These are phyloP conservation scores for Megaustenia siamemsis DNA, from an alignment of 2,888 invertebrate species.

Conservation along the genomic window DNA sequence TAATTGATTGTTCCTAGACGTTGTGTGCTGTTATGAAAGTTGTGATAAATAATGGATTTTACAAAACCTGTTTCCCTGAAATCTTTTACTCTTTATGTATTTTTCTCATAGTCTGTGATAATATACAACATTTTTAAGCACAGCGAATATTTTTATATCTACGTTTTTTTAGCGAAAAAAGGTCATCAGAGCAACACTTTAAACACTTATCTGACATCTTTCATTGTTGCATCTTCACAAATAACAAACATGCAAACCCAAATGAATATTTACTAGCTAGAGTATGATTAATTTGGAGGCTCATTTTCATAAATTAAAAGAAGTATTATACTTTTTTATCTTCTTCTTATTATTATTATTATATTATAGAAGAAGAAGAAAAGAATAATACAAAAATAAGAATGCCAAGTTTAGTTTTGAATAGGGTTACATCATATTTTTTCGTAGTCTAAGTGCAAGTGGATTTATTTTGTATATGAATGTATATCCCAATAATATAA, in stretches of 20 bases:
- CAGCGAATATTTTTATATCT: background rate
- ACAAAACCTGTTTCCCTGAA: background rate
- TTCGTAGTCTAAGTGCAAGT: background rate
- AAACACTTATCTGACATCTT: background rate
- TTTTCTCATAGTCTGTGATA: constrained; percentile 14
- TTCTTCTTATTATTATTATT: too few species aligned
- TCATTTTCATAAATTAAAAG: background rate
- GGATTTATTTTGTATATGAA: background rate
- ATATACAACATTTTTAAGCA: background rate
- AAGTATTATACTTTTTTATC: too few species aligned
- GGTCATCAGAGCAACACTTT: background rate
- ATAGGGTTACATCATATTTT: background rate
- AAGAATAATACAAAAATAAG: background rate
- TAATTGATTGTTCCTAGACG: background rate
- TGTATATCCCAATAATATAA: background rate
- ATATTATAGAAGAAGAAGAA: too few species aligned
- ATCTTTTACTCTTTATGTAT: background rate
- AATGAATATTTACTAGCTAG: background rate
- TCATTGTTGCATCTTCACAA: background rate
- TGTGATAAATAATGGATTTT: background rate
- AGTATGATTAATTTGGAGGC: background rate
- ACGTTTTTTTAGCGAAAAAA: background rate
- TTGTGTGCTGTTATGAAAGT: background rate
- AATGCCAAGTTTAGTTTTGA: background rate
- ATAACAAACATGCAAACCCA: background rate